phyloP scores from a whole-genome alignment of 2,888 invertebrate species.

The Hemicrepidius hirtus region DNA sequence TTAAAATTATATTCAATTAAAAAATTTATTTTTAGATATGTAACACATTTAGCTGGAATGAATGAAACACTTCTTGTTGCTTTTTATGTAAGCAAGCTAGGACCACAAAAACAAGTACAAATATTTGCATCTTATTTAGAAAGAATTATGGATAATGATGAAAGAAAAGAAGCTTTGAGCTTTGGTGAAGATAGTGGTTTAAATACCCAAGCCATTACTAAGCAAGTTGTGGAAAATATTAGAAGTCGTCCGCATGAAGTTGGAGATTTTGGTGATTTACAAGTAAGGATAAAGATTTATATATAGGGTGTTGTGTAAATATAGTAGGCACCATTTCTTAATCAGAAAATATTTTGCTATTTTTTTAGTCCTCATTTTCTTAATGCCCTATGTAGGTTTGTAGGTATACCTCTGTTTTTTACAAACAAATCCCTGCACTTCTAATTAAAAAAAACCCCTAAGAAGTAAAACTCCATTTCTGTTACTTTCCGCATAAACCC shows the following conservation, averaged over 20 bases:
- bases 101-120: slow-evolving; percentile 75
- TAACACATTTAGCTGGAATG: slow-evolving; percentile 81
- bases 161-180: slow-evolving; percentile 79
- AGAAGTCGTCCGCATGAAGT: slow-evolving; percentile 71
- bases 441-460: too few species aligned
- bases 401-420: too few species aligned
- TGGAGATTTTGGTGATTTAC: slow-evolving; percentile 65
- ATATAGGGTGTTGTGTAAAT: too few species aligned
- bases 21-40: slow-evolving; percentile 72
- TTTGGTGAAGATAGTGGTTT: slow-evolving; percentile 85
- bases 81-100: slow-evolving; percentile 88
- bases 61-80: slow-evolving; percentile 88
- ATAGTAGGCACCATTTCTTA: too few species aligned
- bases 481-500: too few species aligned
- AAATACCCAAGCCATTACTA: slow-evolving; percentile 89
- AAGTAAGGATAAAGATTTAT: slow-evolving; percentile 61
- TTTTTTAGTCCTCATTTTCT: too few species aligned
- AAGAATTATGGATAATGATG: slow-evolving; percentile 78
- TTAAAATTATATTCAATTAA: too few species aligned
- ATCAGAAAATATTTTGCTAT: too few species aligned
- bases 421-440: too few species aligned
- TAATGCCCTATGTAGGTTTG: too few species aligned
- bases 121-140: slow-evolving; percentile 84
- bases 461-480: too few species aligned
- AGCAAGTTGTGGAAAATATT: slow-evolving; percentile 88